Evolutionary conservation across 2,113 vertebrate genomes (phyloP), one percentile per base, ranked within the genome.

Genomic region (Phoxinus phoxinus): DNA sequence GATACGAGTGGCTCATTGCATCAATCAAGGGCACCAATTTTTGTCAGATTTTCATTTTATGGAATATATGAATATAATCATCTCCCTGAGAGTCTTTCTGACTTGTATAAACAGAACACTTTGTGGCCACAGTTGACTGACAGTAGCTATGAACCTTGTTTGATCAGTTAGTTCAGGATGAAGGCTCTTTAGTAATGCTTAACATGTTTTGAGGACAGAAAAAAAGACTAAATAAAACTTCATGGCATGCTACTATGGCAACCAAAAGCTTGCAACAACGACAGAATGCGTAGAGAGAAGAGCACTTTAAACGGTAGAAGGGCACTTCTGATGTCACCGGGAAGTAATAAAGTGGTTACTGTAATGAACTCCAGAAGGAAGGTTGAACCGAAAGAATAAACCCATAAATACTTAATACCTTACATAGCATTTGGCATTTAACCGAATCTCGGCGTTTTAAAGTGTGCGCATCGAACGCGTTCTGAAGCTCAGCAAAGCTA

Each of bases 231-330:
- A 72, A 53, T 83, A 48, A 37, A 83, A 84, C 85, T 81, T 87
- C 87, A 88, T 80, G 85, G 72, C 75, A n/a, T 37, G 91, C 91
- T 89, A 67, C 88, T 69, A 86, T 86, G 83, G 89, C 59, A 83
- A 90, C 88, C 56, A 12, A 73, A 78, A 56, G 75, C 85, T 74
- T 35, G 85, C 32, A 79, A 84, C 61, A 84, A 81, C 1, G 17
- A 46, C 81, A 61, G 58, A 84, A 72, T 48, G 13, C 51, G n/a
- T 44, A 48, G 83, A 81, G 58, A 78, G 82, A 65, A 71, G 77
- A 76, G 79, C 72, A 78, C 74, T 84, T 80, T 44, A 86, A 85
- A 87, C 73, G 10, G 74, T 12, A 84, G 81, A 87, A 90, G 86
- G 86, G 86, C 85, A 87, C 88, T 88, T 90, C 56, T 81, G 84